A percentile compares a stretch with the other conserved stretches of the same genome.
Conservation (phyloP, 2,888 invertebrate genomes). For the Sphecodes monilicornis region DNA sequence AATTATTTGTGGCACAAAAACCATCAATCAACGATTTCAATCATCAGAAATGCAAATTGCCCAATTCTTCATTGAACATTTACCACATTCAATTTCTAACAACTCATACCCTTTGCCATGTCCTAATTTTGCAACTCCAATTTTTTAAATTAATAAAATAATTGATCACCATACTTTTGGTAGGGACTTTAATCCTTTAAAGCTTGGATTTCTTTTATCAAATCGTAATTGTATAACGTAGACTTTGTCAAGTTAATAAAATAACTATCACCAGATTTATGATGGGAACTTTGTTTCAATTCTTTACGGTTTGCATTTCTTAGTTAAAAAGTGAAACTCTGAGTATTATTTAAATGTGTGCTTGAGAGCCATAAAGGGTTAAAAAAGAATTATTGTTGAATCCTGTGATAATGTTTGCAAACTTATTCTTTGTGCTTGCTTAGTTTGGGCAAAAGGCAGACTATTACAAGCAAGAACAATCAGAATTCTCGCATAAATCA, state of each 20-base stretch:
- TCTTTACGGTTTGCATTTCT: background rate
- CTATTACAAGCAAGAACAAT: conserved; percentile 90
- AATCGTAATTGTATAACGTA: background rate
- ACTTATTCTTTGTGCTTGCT: conserved; percentile 52
- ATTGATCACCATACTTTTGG: background rate
- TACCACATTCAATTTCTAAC: background rate
- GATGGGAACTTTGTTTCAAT: no score
- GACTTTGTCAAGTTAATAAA: background rate
- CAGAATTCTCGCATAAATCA: conserved; percentile 89
- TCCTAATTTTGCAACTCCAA: background rate
- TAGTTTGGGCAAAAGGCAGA: conserved; percentile 93
- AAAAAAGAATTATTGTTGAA: background rate
- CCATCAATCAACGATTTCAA: background rate
- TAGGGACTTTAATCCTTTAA: background rate
- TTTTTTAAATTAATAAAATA: background rate
- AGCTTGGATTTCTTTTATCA: background rate
- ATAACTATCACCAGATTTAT: background rate
- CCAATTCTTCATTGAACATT: background rate
- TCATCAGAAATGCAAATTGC: background rate
- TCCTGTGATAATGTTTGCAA: background rate
- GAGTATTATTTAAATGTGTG: background rate
- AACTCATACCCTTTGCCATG: background rate
- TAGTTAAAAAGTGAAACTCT: background rate
- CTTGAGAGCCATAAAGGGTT: background rate
- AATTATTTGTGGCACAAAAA: background rate